Base-by-base conservation (phyloP, 2,797 vertebrate genomes). In the Petrocephalus schoutedeni region DNA sequence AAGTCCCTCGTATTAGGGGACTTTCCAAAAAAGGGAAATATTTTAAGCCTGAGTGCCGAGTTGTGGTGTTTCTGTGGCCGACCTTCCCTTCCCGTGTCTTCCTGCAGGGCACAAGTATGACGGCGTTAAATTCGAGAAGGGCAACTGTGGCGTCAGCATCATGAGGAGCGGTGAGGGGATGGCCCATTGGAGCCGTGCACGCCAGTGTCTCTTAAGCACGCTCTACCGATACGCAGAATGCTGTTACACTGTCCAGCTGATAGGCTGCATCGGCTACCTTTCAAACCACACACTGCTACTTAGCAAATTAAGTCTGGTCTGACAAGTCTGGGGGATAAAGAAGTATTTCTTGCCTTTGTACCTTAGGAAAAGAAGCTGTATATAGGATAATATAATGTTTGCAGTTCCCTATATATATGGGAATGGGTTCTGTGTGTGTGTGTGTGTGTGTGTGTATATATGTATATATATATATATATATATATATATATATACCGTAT, bases 71-170 rank as follows among this genome's bases (percentile, higher is more conserved):
- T 58, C 89, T 88, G 89, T 36, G 87, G 6, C 19, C 49, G 61
- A 67, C 86, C 88, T 53, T 77, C 16, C 16, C 58, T 54, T 51
- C 9, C 51, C 90, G 87, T 28, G 89, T 77, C 41, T 9, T 2
- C 77, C 86, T 58, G 91, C 93, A 99, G 98, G 98, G 88, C 97
- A 99, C 95, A 98, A 98, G 89, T 98, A 98, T 23, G 97, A 99
- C 90, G 97, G 98, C 91, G 97, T 98, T 86, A 96, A 97, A 91
- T 98, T 98, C 88, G 97, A 98, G 90, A 97, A 98, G 93, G 97
- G 98, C 87, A 98, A 98, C 93, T 98, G 98, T 80, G 98, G 98
- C 82, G 97, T 98, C 94, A 98, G 97, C 96, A 98, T 98, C 90
- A 98, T 98, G 97, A 96, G 97, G 90, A 98, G 97, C 9, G 97